These are phyloP conservation scores for Isurus oxyrinchus DNA, from an alignment of 2,113 vertebrate genomes.

Conservation along the genomic window DNA sequence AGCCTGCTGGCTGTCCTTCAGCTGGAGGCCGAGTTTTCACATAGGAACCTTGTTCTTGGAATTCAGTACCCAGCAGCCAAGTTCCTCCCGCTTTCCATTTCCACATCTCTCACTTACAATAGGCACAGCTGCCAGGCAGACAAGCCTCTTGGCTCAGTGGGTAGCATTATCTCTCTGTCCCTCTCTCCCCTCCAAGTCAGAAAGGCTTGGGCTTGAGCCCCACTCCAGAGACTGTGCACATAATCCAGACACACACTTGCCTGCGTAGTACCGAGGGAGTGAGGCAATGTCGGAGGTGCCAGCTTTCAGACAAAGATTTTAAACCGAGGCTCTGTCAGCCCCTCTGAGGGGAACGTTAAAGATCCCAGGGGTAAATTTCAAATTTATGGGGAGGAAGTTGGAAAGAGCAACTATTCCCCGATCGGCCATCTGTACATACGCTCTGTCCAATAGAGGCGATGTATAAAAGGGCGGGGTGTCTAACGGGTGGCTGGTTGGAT, in stretches of 20 bases:
- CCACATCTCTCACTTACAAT: background rate
- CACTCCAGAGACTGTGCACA: background rate
- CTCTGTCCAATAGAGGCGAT: background rate
- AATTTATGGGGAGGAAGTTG: too few species aligned
- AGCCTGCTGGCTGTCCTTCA: background rate
- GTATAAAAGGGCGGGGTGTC: background rate
- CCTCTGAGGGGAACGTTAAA: background rate
- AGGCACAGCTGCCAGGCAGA: background rate
- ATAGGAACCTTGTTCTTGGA: background rate
- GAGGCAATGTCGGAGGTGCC: background rate
- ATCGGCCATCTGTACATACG: background rate
- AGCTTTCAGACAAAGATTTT: background rate
- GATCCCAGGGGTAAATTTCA: background rate
- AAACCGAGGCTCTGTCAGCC: background rate
- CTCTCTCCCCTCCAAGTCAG: background rate
- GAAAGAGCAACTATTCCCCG: background rate
- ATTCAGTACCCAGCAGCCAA: background rate
- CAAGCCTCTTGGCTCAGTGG: background rate
- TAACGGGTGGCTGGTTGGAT: background rate
- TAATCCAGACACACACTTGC: background rate
- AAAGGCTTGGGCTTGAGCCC: background rate
- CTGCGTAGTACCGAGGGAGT: background rate
- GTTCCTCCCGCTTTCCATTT: background rate
- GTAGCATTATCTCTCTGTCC: background rate
- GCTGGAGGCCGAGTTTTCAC: background rate